A percentile compares a stretch with the other conserved stretches of the same genome.
phyloP scores from a whole-genome alignment of 2,797 vertebrate genomes.

The Cygnus olor region DNA sequence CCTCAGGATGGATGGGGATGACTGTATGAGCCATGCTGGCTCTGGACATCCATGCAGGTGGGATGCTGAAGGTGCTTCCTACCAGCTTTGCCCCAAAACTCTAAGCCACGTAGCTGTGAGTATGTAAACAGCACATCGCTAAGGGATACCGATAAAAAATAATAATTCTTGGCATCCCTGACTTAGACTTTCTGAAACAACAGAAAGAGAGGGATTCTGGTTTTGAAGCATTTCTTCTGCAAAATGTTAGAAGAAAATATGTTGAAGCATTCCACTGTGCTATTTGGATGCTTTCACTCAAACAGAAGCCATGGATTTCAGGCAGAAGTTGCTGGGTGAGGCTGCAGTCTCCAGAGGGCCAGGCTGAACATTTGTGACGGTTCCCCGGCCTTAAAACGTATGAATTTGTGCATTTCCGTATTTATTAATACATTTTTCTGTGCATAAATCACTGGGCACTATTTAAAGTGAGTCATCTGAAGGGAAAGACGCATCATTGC shows the following conservation, averaged over 20 bases:
- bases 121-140: not conserved
- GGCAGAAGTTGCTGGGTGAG: conserved; percentile 31
- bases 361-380: not conserved
- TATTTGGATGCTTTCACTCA: not conserved
- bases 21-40: not conserved
- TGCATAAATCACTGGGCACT: conserved; percentile 4
- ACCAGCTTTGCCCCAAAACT: not conserved
- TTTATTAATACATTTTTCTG: conserved; percentile 17
- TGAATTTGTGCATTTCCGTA: not conserved
- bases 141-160: not conserved
- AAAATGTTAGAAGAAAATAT: not conserved
- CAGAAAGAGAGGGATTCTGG: not conserved
- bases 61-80: not conserved
- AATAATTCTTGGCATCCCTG: not conserved
- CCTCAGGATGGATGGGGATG: not conserved
- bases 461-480: conserved; percentile 45
- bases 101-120: fast-evolving
- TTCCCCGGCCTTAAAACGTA: not conserved
- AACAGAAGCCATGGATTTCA: not conserved
- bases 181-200: not conserved
- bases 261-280: not conserved
- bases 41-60: not conserved
- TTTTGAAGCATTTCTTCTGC: not conserved
- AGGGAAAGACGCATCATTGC: conserved; percentile 34
- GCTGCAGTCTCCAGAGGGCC: conserved; percentile 9